Evolutionary conservation across 2,888 invertebrate species (phyloP).

Genomic region (Liopterus haemorrhoidalis): DNA sequence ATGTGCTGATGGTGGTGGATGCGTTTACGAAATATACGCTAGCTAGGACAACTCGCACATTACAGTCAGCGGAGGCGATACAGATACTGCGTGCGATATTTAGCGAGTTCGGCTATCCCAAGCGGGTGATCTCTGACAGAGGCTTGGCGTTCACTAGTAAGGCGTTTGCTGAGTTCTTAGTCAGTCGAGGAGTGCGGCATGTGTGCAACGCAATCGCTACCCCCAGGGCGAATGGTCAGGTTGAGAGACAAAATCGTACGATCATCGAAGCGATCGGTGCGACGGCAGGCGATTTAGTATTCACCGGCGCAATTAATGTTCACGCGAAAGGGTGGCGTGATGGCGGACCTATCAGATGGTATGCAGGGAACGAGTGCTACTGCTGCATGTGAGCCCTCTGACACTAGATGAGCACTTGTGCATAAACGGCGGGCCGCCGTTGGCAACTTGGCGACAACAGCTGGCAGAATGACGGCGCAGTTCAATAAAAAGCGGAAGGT

Average conservation of each 20-base stretch:
- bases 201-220: conserved; percentile 25
- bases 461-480: background rate
- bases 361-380: background rate
- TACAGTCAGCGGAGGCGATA: conserved; percentile 8
- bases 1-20: conserved; percentile 31
- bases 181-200: conserved; percentile 22
- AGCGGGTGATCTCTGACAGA: conserved; percentile 28
- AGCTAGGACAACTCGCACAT: conserved; percentile 15
- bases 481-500: conserved; percentile 20
- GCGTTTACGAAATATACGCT: conserved; percentile 26
- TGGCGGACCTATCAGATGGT: conserved; percentile 25
- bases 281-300: conserved; percentile 29
- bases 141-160: conserved; percentile 27
- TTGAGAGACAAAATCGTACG: conserved; percentile 34
- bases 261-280: conserved; percentile 33
- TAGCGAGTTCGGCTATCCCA: conserved; percentile 23
- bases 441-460: conserved; percentile 7
- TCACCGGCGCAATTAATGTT: conserved; percentile 34
- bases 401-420: background rate
- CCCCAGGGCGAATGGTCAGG: conserved; percentile 32
- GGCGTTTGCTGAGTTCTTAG: conserved; percentile 23
- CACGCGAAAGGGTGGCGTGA: conserved; percentile 27
- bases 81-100: conserved; percentile 19
- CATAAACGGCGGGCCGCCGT: conserved; percentile 1
- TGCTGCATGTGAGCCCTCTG: too few species aligned